Base-by-base conservation (phyloP, 2,797 vertebrate species). In the Arctocebus calabarensis region DNA sequence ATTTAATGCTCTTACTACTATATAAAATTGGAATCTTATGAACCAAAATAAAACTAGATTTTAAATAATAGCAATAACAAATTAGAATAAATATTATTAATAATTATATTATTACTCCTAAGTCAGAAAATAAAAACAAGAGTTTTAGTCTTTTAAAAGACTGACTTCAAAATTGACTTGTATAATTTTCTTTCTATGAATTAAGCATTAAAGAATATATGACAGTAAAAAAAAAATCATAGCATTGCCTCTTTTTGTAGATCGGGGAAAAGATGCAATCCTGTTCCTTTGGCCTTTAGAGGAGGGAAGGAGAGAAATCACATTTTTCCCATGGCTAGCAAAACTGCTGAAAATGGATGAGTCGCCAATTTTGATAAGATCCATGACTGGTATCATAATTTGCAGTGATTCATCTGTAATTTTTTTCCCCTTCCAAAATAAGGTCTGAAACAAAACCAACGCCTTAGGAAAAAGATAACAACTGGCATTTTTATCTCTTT, bases 351-450 rank as follows among this genome's bases (percentile, higher is more conserved):
- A 95, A 96, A 94, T 85, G 66, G 70, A 96, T 97, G 95, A 97
- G 94, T 97, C 10, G 20, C 81, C 70, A 66, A n/a, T 93, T 98
- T 96, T 96, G 97, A 96, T 96, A 93, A 96, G 95, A 95, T 96
- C 91, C 96, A 90, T 95, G 93, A 96, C 79, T 70, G 37, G 82
- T 94, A 91, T 96, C 93, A 88, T 75, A 94, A 93, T 96, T 94
- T 96, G 84, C 75, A 96, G 74, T 97, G 96, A 97, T 96, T 98
- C 96, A 97, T 96, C 96, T 96, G 86, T 96, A 89, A 92, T 92
- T 92, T 95, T 87, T 81, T 81, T 71, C 52, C 32, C 59, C 55
- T 95, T 96, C 91, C 81, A 95, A 97, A 97, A 96, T 90, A 96
- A 88, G 88, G n/a, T 92, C 77, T 97, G 78, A 96, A 97, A 97